Evolutionary conservation across 2,888 invertebrate species (phyloP), one percentile per base, ranked within the genome.

Genomic region (Kryphioiulus occultus): DNA sequence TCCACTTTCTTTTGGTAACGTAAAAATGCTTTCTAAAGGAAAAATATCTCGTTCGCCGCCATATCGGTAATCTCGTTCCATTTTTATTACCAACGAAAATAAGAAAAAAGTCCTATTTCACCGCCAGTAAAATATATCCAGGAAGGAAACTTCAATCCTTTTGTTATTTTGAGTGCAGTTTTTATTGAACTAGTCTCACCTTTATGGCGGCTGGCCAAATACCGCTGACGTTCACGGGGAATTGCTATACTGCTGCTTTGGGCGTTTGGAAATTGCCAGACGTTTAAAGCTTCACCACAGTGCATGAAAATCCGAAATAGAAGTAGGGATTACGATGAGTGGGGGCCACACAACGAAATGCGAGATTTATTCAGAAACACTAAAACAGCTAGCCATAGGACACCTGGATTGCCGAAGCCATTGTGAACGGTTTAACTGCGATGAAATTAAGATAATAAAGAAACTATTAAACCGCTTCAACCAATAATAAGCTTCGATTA

Each of bases 131-230:
- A 68, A 68, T 68, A 68, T 68, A 68, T 68, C 68, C 68, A 68
- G 68, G 19, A 68, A 68, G 68, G 68, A 68, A 68, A 68, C 68
- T 68, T 68, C 68, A 68, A 68, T 68, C 68, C 68, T 68, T 68
- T 68, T 68, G 68, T 68, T 68, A 68, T 68, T 68, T 68, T 68
- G 68, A 68, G 68, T 68, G 68, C 68, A 68, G 68, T 68, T 68
- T 68, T 68, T 68, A 68, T 68, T 68, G 68, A 68, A 68, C 68
- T 68, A 68, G 68, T 68, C 68, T 68, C 68, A 68, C 68, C 68
- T 68, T 68, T 68, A 68, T 68, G 68, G 26, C 68, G n/a, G 68
- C 68, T 68, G 68, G 26, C 68, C 68, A 68, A 68, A 68, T 26
- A 26, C 68, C 68, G 12, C 68, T 68, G 68, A 68, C 68, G 68